Evolutionary conservation across 2,113 vertebrate genomes (phyloP).

Genomic region (Telmatochromis bifrenatus): DNA sequence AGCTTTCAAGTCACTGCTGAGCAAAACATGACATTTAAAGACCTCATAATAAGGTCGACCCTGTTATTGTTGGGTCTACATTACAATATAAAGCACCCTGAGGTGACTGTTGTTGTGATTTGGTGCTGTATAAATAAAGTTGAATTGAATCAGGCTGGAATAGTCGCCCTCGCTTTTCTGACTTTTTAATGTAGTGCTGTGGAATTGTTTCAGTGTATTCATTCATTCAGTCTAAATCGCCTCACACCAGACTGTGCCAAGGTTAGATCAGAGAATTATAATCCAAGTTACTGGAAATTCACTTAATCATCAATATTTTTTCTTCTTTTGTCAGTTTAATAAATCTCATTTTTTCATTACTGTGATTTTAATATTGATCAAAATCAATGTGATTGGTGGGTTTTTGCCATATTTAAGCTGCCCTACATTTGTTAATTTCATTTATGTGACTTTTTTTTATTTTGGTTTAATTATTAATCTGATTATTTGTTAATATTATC

Average conservation of each 20-base stretch:
- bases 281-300: not conserved
- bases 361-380: rapidly evolving
- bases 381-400: not conserved
- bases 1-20: not conserved
- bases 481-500: not conserved
- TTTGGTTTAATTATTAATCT: not conserved
- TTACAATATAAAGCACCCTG: not conserved
- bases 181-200: not conserved
- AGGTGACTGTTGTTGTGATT: not conserved
- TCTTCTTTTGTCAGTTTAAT: not conserved
- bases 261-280: not conserved
- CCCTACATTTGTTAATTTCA: not conserved
- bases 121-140: not conserved
- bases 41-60: not conserved
- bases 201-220: not conserved
- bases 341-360: rapidly evolving
- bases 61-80: not conserved
- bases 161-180: rapidly evolving
- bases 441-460: not conserved
- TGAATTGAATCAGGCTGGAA: not conserved
- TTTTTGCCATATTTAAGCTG: not conserved
- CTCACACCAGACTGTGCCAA: not conserved
- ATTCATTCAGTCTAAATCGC: not conserved
- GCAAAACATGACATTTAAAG: rapidly evolving
- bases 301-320: not conserved